Conservation (phyloP, 2,113 vertebrate species). For the Epinephelus lanceolatus region DNA sequence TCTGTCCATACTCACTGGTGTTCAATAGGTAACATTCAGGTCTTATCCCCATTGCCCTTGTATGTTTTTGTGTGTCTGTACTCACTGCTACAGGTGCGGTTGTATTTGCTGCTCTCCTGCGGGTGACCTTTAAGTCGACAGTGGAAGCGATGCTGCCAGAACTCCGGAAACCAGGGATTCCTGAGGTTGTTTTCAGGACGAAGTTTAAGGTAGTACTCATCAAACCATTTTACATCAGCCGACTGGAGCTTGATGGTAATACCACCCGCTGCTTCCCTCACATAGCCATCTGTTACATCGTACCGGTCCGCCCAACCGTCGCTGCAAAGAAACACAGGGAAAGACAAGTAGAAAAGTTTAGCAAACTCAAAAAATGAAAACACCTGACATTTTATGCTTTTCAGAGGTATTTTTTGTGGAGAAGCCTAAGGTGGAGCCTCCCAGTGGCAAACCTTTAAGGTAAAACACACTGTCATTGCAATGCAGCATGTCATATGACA, state of each 20-base stretch:
- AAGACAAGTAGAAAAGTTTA: neutral
- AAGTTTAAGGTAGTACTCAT: slow-evolving; percentile 97
- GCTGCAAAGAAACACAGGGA: slow-evolving; percentile 80
- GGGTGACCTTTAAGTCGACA: slow-evolving; percentile 93
- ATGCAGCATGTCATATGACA: no score
- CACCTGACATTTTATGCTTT: neutral
- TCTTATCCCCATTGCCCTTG: neutral
- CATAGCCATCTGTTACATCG: slow-evolving; percentile 96
- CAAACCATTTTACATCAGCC: slow-evolving; percentile 97
- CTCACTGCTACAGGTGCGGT: slow-evolving; percentile 97
- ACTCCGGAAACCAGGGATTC: slow-evolving; percentile 99
- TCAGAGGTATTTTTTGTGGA: neutral
- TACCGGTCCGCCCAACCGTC: slow-evolving; percentile 99
- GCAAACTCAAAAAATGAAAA: neutral
- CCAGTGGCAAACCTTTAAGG: neutral
- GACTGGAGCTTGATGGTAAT: slow-evolving; percentile 99
- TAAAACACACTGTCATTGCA: no score
- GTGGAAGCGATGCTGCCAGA: slow-evolving; percentile 97
- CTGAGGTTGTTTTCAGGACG: slow-evolving; percentile 94
- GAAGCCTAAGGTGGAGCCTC: neutral
- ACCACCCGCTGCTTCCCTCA: slow-evolving; percentile 94
- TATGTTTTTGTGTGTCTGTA: slow-evolving; percentile 24
- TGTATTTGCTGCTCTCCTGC: slow-evolving; percentile 94
- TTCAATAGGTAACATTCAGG: neutral
- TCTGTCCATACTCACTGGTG: neutral